A percentile compares a stretch with the other conserved stretches of the same genome.
phyloP scores from a whole-genome alignment of 2,888 invertebrate genomes.

The Dynastes hyllus region DNA sequence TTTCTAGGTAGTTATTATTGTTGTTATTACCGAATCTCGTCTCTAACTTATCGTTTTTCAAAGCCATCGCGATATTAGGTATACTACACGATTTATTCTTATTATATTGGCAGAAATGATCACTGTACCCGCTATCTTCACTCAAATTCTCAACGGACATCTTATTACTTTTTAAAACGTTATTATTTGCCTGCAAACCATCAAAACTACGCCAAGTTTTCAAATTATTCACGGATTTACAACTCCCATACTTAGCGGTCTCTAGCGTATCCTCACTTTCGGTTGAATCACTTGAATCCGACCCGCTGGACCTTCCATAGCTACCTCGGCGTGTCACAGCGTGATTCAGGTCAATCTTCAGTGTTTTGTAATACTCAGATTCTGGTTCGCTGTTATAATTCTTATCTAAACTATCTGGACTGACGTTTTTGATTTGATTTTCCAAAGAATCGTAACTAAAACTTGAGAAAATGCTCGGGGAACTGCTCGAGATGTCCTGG shows the following conservation, averaged over 20 bases:
- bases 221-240: slow-evolving; percentile 68
- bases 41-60: slow-evolving; percentile 57
- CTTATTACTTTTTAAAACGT: slow-evolving; percentile 53
- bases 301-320: slow-evolving; percentile 56
- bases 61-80: slow-evolving; percentile 68
- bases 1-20: slow-evolving; percentile 53
- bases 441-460: slow-evolving; percentile 75
- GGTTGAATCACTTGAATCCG: slow-evolving; percentile 69
- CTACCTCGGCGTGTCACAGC: slow-evolving; percentile 4
- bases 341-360: slow-evolving; percentile 61
- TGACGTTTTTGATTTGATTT: slow-evolving; percentile 68
- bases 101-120: slow-evolving; percentile 69
- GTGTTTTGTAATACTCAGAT: slow-evolving; percentile 65
- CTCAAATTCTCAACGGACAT: slow-evolving; percentile 85
- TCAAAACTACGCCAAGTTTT: slow-evolving; percentile 71
- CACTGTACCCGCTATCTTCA: slow-evolving; percentile 87
- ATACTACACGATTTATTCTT: slow-evolving; percentile 70
- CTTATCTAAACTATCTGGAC: slow-evolving; percentile 73
- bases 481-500: slow-evolving; percentile 71
- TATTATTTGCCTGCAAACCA: slow-evolving; percentile 60
- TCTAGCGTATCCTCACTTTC: slow-evolving; percentile 65
- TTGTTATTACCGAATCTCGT: slow-evolving; percentile 19
- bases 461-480: slow-evolving; percentile 72
- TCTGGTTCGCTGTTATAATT: slow-evolving; percentile 66
- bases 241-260: slow-evolving; percentile 64